These are phyloP conservation scores for Pundamilia nyererei DNA, from an alignment of 2,113 vertebrate species.

Conservation along the genomic window DNA sequence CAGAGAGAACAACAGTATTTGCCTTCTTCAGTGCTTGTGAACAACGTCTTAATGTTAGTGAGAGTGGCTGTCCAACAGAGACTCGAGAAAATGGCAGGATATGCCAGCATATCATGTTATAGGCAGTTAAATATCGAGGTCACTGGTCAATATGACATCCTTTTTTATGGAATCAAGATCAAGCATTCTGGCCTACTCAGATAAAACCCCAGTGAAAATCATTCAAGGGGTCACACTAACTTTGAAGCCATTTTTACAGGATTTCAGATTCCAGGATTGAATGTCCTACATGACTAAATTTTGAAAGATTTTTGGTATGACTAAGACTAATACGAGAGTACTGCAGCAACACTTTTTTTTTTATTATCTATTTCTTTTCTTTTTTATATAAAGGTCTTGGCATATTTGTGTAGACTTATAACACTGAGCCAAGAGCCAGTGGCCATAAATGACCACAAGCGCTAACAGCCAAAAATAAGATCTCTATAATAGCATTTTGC, in stretches of 20 bases:
- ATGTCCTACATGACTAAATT: neutral
- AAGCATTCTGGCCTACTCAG: neutral
- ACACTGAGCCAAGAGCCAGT: neutral
- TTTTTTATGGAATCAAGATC: neutral
- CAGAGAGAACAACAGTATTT: conserved; percentile 12
- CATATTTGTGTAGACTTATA: neutral
- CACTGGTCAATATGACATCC: conserved; percentile 26
- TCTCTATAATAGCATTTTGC: conserved; percentile 1
- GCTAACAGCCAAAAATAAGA: conserved; percentile 16
- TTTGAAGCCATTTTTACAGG: neutral
- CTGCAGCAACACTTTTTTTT: neutral
- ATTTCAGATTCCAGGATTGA: neutral
- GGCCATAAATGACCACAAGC: neutral
- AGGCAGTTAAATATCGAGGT: conserved; percentile 58
- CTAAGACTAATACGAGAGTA: conserved; percentile 29
- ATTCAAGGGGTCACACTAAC: neutral
- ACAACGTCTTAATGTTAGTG: conserved; percentile 3
- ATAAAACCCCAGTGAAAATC: neutral
- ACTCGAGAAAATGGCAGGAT: conserved; percentile 32
- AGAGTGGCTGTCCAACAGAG: conserved; percentile 7
- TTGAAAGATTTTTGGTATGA: neutral
- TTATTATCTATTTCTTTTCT: neutral
- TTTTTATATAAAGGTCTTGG: neutral
- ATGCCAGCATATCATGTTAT: conserved; percentile 27
- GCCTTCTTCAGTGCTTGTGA: neutral